Evolutionary conservation across 2,797 vertebrate species (phyloP).

Genomic region (Merluccius polli): DNA sequence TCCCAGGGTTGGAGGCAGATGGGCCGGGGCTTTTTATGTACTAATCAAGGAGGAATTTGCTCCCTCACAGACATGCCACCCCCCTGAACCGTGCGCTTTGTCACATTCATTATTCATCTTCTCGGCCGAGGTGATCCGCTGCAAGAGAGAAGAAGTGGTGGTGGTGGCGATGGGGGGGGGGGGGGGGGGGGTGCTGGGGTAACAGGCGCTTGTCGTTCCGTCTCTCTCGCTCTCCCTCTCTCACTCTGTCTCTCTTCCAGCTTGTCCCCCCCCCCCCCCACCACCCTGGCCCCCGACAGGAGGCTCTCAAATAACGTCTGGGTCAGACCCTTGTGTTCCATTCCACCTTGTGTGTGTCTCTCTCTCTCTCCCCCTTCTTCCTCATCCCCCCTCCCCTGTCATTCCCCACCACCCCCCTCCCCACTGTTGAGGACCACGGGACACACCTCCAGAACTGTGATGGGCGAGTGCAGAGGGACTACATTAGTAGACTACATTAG

Average conservation of each 20-base stretch:
- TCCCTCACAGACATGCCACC: slow-evolving; percentile 75
- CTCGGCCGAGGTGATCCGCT: slow-evolving; percentile 65
- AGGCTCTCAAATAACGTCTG: slow-evolving; percentile 41
- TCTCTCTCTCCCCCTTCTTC: slow-evolving; percentile 5
- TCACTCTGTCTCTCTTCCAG: slow-evolving; percentile 43
- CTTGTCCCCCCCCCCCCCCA: slow-evolving; percentile 48
- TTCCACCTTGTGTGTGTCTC: slow-evolving; percentile 1
- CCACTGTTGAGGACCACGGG: neutral
- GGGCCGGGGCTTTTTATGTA: slow-evolving; percentile 73
- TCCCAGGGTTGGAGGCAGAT: slow-evolving; percentile 69
- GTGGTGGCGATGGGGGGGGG: slow-evolving; percentile 40
- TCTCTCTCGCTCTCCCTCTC: slow-evolving; percentile 10
- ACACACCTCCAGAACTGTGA: neutral
- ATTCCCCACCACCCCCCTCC: neutral
- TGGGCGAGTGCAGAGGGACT: neutral
- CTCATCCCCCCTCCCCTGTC: slow-evolving; percentile 16
- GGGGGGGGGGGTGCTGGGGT: slow-evolving; percentile 42
- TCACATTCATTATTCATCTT: slow-evolving; percentile 80
- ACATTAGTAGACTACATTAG: too few relatives aligned
- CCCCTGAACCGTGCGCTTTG: slow-evolving; percentile 72
- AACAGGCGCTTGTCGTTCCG: slow-evolving; percentile 45
- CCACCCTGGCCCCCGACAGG: slow-evolving; percentile 34
- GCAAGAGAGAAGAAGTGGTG: slow-evolving; percentile 50
- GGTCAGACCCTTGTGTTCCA: slow-evolving; percentile 34
- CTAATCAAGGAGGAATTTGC: slow-evolving; percentile 80